Percentiles rank a stretch among this genome's conserved stretches.
Evolutionary conservation across 2,113 vertebrate genomes (phyloP).

Genomic region (Notarius lentiginosus): DNA sequence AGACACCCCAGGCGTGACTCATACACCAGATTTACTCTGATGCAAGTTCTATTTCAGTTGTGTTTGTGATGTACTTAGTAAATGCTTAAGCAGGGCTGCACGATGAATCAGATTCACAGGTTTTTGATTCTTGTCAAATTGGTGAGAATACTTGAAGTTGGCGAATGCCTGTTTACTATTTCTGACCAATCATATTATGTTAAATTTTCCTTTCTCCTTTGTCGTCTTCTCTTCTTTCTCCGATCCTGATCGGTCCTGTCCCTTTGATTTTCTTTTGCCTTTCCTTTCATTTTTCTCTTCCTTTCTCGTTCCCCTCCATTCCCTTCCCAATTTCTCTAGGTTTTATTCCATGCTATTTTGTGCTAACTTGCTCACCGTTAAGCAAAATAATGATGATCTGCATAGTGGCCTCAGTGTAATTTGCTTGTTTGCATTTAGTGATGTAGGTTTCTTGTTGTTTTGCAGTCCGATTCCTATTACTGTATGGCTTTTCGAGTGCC

Average conservation of each 20-base stretch:
- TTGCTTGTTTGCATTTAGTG: neutral
- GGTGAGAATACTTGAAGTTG: neutral
- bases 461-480: slow-evolving; percentile 92
- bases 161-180: neutral
- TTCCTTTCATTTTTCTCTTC: neutral
- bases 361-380: neutral
- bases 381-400: neutral
- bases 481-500: slow-evolving; percentile 86
- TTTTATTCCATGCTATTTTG: no score
- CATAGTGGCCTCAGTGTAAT: neutral
- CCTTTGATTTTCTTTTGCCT: neutral
- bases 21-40: neutral
- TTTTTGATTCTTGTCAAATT: neutral
- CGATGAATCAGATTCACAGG: neutral
- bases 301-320: neutral
- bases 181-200: neutral
- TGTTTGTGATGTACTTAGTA: neutral
- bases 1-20: slow-evolving; percentile 14
- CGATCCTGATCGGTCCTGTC: no score
- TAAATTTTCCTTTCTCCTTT: neutral
- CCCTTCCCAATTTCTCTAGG: neutral
- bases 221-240: neutral
- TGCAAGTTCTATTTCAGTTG: neutral
- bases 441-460: slow-evolving; percentile 49
- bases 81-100: neutral